Evolutionary conservation across 2,888 invertebrate species (phyloP), one percentile per base, ranked within the genome.

Genomic region (Troides aeacus): DNA sequence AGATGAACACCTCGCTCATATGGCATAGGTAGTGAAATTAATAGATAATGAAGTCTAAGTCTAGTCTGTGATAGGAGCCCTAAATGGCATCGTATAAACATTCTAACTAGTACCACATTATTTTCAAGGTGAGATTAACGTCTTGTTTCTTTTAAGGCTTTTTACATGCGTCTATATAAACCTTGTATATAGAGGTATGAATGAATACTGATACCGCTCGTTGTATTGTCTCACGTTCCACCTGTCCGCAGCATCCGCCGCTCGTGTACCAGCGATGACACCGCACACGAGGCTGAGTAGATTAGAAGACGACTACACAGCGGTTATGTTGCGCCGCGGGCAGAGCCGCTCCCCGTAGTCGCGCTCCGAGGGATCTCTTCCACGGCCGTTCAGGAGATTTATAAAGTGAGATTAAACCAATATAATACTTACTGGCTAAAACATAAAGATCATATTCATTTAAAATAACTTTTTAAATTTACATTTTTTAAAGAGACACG

Each of bases 301-400:
- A 76, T 79, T 85, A 80, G 92, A 92, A 81, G 84, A 84, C 76
- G 92, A 91, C 77, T 90, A 89, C 80, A 87, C 87, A 75, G 86
- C 81, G 75, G 87, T 88, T 77, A 92, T 90, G 91, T 86, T 89
- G 83, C 83, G 92, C 74, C 83, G 91, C 71, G 92, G 92, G 59
- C 91, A 92, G 73, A 92, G 92, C 78, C 90, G 92, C 84, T 88
- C 90, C 73, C 92, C 90, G 82, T 90, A 90, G 89, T 86, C 77
- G 74, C 77, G 74, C 71, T 72, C 69, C 56, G 56, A 62, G 30
- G 8, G 18, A 59, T 62, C 71, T 76, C 64, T 69, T 73, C 62
- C 72, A 70, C 74, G 70, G 70, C 78, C 77, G 78, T 62, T 65
- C 58, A 78, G 76, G 77, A 80, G 81, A 78, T 79, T 74, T 79